phyloP scores from a whole-genome alignment of 2,888 invertebrate genomes.

The Zaprionus obscuricornis region DNA sequence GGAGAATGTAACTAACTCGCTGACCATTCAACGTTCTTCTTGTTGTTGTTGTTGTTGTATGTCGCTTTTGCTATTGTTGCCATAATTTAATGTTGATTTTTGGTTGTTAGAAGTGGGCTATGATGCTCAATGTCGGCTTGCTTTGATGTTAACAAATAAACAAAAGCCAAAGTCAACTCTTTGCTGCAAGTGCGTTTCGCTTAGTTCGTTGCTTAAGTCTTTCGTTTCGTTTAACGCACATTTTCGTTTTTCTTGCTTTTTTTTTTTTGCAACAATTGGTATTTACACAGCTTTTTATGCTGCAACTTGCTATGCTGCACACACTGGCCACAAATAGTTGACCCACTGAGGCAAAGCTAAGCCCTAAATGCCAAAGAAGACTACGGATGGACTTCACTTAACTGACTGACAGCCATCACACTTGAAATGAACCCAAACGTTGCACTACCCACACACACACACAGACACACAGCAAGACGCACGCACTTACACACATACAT shows the following conservation, averaged over 20 bases:
- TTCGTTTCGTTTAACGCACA: slow-evolving; percentile 43
- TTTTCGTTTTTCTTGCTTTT: neutral
- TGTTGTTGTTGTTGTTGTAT: slow-evolving; percentile 40
- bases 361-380: slow-evolving; percentile 39
- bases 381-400: slow-evolving; percentile 17
- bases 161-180: slow-evolving; percentile 35
- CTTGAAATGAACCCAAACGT: slow-evolving; percentile 36
- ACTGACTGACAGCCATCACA: slow-evolving; percentile 61
- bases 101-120: slow-evolving; percentile 70
- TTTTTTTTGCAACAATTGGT: slow-evolving; percentile 13
- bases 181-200: slow-evolving; percentile 62
- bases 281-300: slow-evolving; percentile 18
- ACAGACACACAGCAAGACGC: neutral
- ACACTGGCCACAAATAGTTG: slow-evolving; percentile 40
- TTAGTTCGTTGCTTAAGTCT: slow-evolving; percentile 67
- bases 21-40: slow-evolving; percentile 45
- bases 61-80: slow-evolving; percentile 51
- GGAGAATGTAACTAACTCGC: slow-evolving; percentile 14
- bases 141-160: slow-evolving; percentile 48
- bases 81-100: slow-evolving; percentile 74
- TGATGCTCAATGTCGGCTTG: slow-evolving; percentile 44
- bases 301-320: slow-evolving; percentile 13
- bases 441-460: slow-evolving; percentile 12
- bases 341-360: slow-evolving; percentile 54
- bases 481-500: slow-evolving; percentile 27